Conservation (phyloP, 2,113 vertebrate species). For the Gadus chalcogrammus region DNA sequence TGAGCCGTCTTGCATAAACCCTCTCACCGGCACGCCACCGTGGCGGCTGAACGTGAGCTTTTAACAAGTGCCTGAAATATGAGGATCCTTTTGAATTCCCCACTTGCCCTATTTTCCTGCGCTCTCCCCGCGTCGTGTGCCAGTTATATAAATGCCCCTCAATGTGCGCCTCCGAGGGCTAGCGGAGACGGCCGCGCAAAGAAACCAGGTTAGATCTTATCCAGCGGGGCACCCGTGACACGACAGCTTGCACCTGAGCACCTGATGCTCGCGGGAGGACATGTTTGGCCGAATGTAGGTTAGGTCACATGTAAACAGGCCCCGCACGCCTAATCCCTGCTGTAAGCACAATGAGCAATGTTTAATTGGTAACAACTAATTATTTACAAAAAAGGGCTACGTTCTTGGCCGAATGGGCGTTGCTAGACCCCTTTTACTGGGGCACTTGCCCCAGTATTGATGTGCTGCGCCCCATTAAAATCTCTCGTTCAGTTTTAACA, state of each 20-base stretch:
- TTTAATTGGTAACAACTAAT: no score
- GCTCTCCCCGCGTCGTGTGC: slow-evolving; percentile 25
- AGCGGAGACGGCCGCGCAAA: slow-evolving; percentile 18
- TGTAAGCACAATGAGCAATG: slow-evolving; percentile 22
- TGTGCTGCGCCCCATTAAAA: no score
- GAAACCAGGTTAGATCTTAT: slow-evolving; percentile 71
- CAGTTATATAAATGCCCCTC: slow-evolving; percentile 46
- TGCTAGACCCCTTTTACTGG: no score
- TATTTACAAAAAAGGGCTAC: no score
- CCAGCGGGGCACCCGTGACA: slow-evolving; percentile 42
- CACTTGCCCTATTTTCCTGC: slow-evolving; percentile 49
- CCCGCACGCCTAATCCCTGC: slow-evolving; percentile 49
- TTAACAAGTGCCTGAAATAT: slow-evolving; percentile 20
- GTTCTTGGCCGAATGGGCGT: no score
- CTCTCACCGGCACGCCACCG: no score
- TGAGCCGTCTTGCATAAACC: no score
- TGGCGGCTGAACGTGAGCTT: slow-evolving; percentile 5
- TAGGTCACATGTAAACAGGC: slow-evolving; percentile 30
- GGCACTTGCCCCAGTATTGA: no score
- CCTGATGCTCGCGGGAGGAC: slow-evolving; percentile 52
- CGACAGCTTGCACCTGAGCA: slow-evolving; percentile 59
- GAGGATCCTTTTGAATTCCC: slow-evolving; percentile 23
- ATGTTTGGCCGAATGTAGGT: slow-evolving; percentile 53
- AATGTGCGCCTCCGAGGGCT: slow-evolving; percentile 16
- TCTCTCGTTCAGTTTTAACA: no score